Percentiles rank a stretch among this genome's conserved stretches.
Evolutionary conservation across 2,113 vertebrate species (phyloP).

Genomic region (Colius striatus): DNA sequence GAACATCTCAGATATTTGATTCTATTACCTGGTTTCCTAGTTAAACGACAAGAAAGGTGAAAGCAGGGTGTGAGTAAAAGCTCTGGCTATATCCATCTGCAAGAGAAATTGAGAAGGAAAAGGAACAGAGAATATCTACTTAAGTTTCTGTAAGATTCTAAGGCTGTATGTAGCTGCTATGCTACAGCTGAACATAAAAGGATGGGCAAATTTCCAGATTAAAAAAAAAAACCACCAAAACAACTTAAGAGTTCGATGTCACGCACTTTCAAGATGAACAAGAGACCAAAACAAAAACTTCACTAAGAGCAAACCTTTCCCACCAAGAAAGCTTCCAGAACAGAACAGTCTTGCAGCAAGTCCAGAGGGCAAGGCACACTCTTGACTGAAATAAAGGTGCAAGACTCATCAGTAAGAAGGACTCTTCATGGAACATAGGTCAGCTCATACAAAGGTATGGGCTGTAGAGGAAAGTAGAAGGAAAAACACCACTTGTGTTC

Average conservation of each 20-base stretch:
- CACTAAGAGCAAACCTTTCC: neutral
- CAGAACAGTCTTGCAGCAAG: neutral
- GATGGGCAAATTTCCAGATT: neutral
- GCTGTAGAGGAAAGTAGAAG: neutral
- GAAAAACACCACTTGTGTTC: neutral
- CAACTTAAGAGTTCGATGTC: neutral
- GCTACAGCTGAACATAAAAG: neutral
- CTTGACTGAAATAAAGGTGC: neutral
- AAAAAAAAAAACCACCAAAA: neutral
- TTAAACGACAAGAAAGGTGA: neutral
- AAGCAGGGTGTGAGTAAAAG: neutral
- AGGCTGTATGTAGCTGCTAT: neutral
- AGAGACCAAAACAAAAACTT: neutral
- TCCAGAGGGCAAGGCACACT: neutral
- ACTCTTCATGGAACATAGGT: neutral
- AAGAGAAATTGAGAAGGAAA: neutral
- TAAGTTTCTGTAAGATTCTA: neutral
- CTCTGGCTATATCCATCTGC: neutral
- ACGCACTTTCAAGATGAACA: neutral
- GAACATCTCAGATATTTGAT: neutral
- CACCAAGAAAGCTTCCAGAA: neutral
- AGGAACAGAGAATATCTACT: neutral
- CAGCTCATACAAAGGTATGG: neutral
- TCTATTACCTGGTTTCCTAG: neutral
- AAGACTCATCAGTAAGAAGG: neutral